Conservation (phyloP, 2,113 vertebrate species). For the Hypocryptadius cinnamomeus region DNA sequence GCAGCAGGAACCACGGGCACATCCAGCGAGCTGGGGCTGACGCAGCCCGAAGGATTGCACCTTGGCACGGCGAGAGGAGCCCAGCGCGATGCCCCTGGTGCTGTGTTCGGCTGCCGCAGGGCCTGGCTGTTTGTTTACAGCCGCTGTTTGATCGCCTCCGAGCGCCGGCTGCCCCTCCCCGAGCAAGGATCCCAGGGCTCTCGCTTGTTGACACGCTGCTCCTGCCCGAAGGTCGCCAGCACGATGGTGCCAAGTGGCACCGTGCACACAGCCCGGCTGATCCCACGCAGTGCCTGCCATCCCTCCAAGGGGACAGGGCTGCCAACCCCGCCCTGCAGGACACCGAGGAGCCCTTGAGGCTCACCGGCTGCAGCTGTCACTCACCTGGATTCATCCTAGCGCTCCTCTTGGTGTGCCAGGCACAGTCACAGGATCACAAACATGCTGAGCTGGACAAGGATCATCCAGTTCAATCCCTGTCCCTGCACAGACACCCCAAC, state of each 20-base stretch:
- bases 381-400: neutral
- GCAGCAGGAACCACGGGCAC: neutral
- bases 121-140: neutral
- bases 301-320: neutral
- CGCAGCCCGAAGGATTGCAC: neutral
- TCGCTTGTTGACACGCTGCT: neutral
- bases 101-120: no score
- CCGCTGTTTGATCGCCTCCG: neutral
- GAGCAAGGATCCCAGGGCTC: neutral
- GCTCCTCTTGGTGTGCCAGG: neutral
- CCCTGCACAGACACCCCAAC: neutral
- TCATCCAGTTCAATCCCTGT: neutral
- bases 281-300: rapidly evolving
- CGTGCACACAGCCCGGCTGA: rapidly evolving
- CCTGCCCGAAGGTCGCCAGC: rapidly evolving
- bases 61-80: neutral
- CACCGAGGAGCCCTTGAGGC: neutral
- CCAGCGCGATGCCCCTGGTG: no score
- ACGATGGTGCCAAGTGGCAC: rapidly evolving
- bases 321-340: rapidly evolving
- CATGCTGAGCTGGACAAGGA: neutral
- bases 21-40: neutral
- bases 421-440: neutral
- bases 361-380: neutral
- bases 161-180: neutral